Evolutionary conservation across 2,797 vertebrate genomes (phyloP), one percentile per base, ranked within the genome.

Genomic region (Poecilia picta): DNA sequence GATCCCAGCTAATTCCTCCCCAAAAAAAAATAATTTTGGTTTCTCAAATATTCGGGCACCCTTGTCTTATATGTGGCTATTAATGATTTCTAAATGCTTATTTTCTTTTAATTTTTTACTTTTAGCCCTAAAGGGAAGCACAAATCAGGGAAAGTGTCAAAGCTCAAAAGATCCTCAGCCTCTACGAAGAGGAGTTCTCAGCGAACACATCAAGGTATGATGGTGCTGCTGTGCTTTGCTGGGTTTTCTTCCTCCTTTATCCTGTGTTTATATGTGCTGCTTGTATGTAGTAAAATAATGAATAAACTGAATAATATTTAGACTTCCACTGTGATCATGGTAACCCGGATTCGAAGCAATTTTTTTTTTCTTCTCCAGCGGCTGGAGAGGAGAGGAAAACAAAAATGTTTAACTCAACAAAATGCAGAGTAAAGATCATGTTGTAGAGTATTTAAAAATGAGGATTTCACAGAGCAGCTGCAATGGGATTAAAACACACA

Each of bases 81-180:
- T 41, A 68, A 68, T 43, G 12, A 31, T 62, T 77, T 10, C 74
- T 6, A 80, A 70, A 45, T 72, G 6, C 75, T 51, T 25, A 25
- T 75, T 0, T 71, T 0, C 59, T 70, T 55, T 43, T 11, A 20
- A 53, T 51, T 78, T 25, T 83, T 36, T 72, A 85, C 81, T 16
- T 93, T 23, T 86, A 99, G 98, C 85, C 95, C 97, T 36, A 98
- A 97, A 97, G 96, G 96, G 85, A 98, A 98, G 91, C 96, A 97
- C 91, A 98, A 97, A 91, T 96, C 96, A 92, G 92, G 94, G 88
- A 99, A 96, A 93, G 93, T 92, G 81, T 95, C 95, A 75, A 97
- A 97, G 95, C 94, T 91, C 78, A 97, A 90, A 91, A 95, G 95
- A 89, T 96, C 96, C 89, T 93, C 96, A 89, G 95, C 95, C 90